These are phyloP conservation scores for Acipenser transmontanus DNA, from an alignment of 2,797 vertebrate genomes.

Conservation along the genomic window DNA sequence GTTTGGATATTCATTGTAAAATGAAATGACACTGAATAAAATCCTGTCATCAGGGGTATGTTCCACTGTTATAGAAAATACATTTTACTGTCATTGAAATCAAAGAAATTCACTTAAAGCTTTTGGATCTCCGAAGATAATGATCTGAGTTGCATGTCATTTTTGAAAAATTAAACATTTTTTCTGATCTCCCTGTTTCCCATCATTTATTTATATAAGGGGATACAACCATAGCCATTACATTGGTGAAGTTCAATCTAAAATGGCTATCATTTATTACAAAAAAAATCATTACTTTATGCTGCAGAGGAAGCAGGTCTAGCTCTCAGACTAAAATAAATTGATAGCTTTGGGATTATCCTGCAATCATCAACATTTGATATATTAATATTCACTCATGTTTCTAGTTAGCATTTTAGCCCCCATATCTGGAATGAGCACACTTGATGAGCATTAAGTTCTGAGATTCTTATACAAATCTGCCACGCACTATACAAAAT, in stretches of 20 bases:
- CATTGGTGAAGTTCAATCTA: conserved; percentile 27
- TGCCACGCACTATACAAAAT: too few species aligned
- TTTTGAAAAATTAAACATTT: conserved; percentile 50
- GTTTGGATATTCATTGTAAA: background rate
- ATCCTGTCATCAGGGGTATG: conserved; percentile 25
- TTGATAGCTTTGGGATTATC: conserved; percentile 9
- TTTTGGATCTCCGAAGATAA: conserved; percentile 41
- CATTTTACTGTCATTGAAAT: conserved; percentile 34
- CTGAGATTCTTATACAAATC: background rate
- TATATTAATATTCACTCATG: conserved; percentile 14
- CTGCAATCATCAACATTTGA: conserved; percentile 10
- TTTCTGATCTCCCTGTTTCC: conserved; percentile 36
- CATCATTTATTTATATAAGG: conserved; percentile 51
- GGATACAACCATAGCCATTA: conserved; percentile 37
- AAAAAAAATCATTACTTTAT: conserved; percentile 31
- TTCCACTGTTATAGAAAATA: conserved; percentile 29
- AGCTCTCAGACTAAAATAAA: conserved; percentile 21
- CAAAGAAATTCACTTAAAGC: conserved; percentile 23
- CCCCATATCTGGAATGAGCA: background rate
- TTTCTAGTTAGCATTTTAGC: conserved; percentile 14
- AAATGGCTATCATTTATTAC: conserved; percentile 34
- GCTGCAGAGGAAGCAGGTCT: conserved; percentile 17
- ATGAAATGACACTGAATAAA: conserved; percentile 6
- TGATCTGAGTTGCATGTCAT: conserved; percentile 37
- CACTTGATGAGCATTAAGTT: background rate